Evolutionary conservation across 1,140 invertebrate genomes (phyloP).

Genomic region (Dreissena polymorpha): DNA sequence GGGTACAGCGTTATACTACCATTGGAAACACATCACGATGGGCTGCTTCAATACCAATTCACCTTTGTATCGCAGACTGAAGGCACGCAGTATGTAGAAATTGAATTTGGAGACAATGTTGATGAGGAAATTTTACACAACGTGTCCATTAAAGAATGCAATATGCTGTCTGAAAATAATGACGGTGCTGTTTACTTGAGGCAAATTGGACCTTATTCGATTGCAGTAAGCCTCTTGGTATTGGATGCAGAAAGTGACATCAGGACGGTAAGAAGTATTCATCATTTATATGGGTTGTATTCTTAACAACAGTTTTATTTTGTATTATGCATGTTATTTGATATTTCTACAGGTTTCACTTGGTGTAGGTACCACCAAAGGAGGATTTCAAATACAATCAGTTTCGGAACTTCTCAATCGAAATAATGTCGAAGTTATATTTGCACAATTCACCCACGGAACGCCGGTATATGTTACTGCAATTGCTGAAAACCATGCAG

Average conservation of each 20-base stretch:
- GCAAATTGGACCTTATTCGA: constrained; percentile 5
- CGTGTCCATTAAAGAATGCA: neutral
- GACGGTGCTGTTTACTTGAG: neutral
- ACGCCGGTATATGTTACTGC: constrained; percentile 44
- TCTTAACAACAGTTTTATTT: too few species aligned
- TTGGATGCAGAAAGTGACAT: constrained; percentile 12
- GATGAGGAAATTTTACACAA: neutral
- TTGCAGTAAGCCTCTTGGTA: neutral
- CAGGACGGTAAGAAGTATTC: neutral
- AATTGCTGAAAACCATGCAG: constrained; percentile 52
- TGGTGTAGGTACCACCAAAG: constrained; percentile 51
- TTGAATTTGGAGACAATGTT: neutral
- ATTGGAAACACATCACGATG: neutral
- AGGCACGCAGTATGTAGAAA: neutral
- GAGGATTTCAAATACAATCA: constrained; percentile 49
- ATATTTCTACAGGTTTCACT: constrained; percentile 8
- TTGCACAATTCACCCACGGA: constrained; percentile 33
- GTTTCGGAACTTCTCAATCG: constrained; percentile 4
- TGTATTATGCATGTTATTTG: too few species aligned
- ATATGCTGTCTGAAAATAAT: neutral
- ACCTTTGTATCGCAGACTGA: too few species aligned
- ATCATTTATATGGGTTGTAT: too few species aligned
- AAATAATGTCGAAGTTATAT: constrained; percentile 8
- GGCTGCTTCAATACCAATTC: too few species aligned
- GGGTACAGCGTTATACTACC: neutral